phyloP scores from a whole-genome alignment of 2,888 invertebrate species.

The Rhopalosiphum nymphaeae region DNA sequence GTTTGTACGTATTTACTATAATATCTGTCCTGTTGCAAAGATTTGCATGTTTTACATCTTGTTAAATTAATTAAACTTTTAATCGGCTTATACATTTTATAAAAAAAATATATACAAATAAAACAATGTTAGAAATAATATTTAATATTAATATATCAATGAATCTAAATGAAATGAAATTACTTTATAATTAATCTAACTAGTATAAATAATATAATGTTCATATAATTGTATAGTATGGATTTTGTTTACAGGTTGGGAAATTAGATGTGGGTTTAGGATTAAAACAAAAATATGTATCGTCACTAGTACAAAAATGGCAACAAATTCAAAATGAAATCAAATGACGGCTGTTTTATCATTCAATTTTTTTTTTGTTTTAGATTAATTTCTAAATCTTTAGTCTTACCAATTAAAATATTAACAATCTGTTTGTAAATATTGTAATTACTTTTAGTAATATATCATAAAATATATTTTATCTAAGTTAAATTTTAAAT shows the following conservation, averaged over 20 bases:
- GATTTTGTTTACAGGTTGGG: conserved; percentile 70
- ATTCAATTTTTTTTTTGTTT: background rate
- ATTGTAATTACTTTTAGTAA: background rate
- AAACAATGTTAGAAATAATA: background rate
- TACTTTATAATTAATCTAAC: background rate
- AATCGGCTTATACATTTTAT: background rate
- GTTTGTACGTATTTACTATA: background rate
- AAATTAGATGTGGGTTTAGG: conserved; percentile 75
- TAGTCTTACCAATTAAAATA: conserved; percentile 12
- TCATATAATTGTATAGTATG: background rate
- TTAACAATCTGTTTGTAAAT: conserved; percentile 25
- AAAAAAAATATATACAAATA: background rate
- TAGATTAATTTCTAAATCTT: background rate
- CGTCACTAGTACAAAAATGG: conserved; percentile 80
- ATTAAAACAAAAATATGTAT: conserved; percentile 79
- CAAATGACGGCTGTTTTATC: conserved; percentile 39
- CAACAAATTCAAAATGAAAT: conserved; percentile 74
- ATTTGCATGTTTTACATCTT: background rate
- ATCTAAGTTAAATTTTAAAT: background rate
- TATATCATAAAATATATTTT: background rate
- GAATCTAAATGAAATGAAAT: background rate
- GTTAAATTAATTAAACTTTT: background rate
- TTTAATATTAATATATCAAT: background rate
- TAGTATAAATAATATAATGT: background rate
- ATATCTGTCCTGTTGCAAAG: background rate